Conservation (phyloP, 1,140 invertebrate species). For the Sycophila sp. region DNA sequence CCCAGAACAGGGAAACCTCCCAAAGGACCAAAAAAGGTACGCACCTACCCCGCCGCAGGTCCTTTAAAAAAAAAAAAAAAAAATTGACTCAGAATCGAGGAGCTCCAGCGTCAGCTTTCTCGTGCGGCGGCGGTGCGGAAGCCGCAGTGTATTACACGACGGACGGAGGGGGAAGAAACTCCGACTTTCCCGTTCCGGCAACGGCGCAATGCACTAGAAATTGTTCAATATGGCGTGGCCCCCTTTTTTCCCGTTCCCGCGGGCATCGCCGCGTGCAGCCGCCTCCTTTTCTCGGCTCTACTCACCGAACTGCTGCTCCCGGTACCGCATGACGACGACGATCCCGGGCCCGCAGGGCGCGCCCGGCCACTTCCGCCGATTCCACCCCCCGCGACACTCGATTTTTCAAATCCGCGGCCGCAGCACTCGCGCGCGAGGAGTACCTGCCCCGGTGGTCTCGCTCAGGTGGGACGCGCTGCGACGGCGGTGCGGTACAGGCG, state of each 20-base stretch:
- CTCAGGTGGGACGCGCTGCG: not conserved
- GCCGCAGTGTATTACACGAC: too few relatives aligned
- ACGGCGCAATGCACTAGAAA: not conserved
- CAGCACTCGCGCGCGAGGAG: too few relatives aligned
- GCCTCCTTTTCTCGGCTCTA: not conserved
- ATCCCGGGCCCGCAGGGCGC: too few relatives aligned
- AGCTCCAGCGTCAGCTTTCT: too few relatives aligned
- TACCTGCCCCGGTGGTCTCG: not conserved
- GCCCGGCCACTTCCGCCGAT: not conserved
- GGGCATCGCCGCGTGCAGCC: not conserved
- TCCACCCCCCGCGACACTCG: not conserved
- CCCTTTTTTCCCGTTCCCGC: not conserved
- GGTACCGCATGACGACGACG: too few relatives aligned
- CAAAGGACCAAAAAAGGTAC: not conserved
- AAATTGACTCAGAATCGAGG: too few relatives aligned
- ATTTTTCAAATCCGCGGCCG: too few relatives aligned
- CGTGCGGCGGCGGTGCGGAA: not conserved
- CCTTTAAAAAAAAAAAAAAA: too few relatives aligned
- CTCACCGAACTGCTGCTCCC: too few relatives aligned
- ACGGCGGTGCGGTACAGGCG: conserved; percentile 41
- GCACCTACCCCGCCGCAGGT: not conserved
- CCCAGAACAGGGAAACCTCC: not conserved
- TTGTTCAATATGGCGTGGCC: conserved; percentile 20
- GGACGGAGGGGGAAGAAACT: too few relatives aligned
- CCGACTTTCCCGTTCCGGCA: too few relatives aligned